A percentile compares a stretch with the other conserved stretches of the same genome.
phyloP scores from a whole-genome alignment of 2,888 invertebrate genomes.

The Schizaphis graminum region DNA sequence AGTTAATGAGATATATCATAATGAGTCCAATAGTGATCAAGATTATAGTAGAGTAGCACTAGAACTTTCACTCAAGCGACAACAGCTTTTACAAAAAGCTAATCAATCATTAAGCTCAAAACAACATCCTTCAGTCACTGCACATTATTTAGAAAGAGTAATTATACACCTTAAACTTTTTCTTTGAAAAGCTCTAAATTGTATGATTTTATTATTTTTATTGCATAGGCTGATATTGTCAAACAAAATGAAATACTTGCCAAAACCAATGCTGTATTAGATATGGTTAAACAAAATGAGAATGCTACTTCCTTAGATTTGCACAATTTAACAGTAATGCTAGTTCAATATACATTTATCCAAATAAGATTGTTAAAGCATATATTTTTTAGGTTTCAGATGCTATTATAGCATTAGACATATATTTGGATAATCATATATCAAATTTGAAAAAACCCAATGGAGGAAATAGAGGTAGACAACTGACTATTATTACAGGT shows the following conservation, averaged over 20 bases:
- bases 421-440: constrained; percentile 66
- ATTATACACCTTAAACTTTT: background rate
- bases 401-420: constrained; percentile 64
- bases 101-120: constrained; percentile 12
- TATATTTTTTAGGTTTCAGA: constrained; percentile 52
- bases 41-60: constrained; percentile 1
- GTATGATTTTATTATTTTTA: background rate
- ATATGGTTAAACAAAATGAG: constrained; percentile 12
- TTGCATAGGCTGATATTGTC: constrained; percentile 30
- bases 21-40: background rate
- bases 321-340: constrained; percentile 44
- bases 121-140: constrained; percentile 36
- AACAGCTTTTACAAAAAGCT: constrained; percentile 42
- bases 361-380: too few relatives aligned
- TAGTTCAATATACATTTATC: background rate
- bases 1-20: background rate
- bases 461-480: background rate
- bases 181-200: background rate
- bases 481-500: constrained; percentile 58
- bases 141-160: constrained; percentile 38
- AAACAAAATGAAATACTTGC: constrained; percentile 42
- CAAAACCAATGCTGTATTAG: background rate
- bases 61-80: background rate
- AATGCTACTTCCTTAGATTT: constrained; percentile 28
- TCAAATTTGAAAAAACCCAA: constrained; percentile 20